phyloP scores from a whole-genome alignment of 2,797 vertebrate genomes.

The Chelon labrosus region DNA sequence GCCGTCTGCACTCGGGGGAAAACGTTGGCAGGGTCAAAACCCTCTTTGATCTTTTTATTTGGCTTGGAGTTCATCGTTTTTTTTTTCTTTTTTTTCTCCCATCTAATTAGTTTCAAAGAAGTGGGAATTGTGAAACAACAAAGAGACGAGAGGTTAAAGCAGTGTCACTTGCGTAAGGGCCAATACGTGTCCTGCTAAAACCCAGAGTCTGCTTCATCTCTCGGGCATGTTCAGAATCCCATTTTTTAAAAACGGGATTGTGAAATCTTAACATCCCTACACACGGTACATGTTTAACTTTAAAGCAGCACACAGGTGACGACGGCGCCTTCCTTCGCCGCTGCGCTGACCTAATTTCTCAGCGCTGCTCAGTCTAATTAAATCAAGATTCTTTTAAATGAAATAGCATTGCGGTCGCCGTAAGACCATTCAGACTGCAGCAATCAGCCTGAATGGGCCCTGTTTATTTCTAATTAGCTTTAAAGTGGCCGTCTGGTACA shows the following conservation, averaged over 20 bases:
- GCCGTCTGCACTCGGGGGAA: not conserved
- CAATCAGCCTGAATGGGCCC: slow-evolving; percentile 14
- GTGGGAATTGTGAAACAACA: slow-evolving; percentile 20
- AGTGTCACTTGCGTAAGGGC: slow-evolving; percentile 4
- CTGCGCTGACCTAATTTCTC: slow-evolving; percentile 13
- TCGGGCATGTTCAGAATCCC: not conserved
- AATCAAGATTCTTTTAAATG: slow-evolving; percentile 11
- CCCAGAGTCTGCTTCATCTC: not conserved
- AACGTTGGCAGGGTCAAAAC: slow-evolving; percentile 26
- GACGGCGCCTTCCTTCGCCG: not conserved
- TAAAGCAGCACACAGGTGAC: slow-evolving; percentile 12
- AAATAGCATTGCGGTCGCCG: not conserved
- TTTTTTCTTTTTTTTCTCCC: not conserved
- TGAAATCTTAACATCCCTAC: not conserved
- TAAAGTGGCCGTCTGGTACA: not conserved
- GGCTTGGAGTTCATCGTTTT: slow-evolving; percentile 10
- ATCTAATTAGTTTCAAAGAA: slow-evolving; percentile 46
- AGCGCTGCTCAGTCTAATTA: slow-evolving; percentile 14
- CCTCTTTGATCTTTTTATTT: slow-evolving; percentile 39
- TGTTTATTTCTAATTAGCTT: slow-evolving; percentile 5
- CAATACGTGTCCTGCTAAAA: slow-evolving; percentile 3
- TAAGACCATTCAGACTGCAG: slow-evolving; percentile 7
- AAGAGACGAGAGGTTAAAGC: slow-evolving; percentile 26
- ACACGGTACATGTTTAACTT: not conserved
- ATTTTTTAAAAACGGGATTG: not conserved